These are phyloP conservation scores for Bradypodion pumilum DNA, from an alignment of 2,797 vertebrate species.

Conservation along the genomic window DNA sequence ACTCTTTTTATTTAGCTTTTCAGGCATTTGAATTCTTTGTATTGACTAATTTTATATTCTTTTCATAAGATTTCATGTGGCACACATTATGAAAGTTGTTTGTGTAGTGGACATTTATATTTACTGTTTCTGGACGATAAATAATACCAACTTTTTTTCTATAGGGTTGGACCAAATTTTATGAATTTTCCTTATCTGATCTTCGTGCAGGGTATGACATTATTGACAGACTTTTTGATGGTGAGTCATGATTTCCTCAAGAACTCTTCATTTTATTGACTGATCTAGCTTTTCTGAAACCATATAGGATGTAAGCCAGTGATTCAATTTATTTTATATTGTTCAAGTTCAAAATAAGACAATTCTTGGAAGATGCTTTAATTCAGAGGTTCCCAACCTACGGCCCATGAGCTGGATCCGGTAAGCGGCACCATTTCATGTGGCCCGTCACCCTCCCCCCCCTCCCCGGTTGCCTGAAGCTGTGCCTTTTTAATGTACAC, in stretches of 20 bases:
- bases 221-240: conserved; percentile 92
- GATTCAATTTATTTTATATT: background rate
- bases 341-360: background rate
- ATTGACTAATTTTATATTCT: background rate
- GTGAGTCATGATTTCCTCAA: conserved; percentile 73
- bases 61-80: background rate
- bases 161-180: conserved; percentile 98
- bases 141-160: conserved; percentile 36
- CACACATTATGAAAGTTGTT: background rate
- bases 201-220: conserved; percentile 94
- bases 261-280: conserved; percentile 16
- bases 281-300: background rate
- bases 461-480: too few relatives aligned
- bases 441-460: too few relatives aligned
- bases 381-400: too few relatives aligned
- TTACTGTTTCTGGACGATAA: background rate
- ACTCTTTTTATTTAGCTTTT: background rate
- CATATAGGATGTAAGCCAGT: background rate
- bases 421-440: too few relatives aligned
- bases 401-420: too few relatives aligned
- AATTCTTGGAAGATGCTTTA: background rate
- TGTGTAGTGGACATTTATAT: background rate
- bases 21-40: background rate
- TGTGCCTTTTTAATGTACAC: too few relatives aligned
- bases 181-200: conserved; percentile 96